phyloP scores from a whole-genome alignment of 2,888 invertebrate species.

The Metellina segmentata region DNA sequence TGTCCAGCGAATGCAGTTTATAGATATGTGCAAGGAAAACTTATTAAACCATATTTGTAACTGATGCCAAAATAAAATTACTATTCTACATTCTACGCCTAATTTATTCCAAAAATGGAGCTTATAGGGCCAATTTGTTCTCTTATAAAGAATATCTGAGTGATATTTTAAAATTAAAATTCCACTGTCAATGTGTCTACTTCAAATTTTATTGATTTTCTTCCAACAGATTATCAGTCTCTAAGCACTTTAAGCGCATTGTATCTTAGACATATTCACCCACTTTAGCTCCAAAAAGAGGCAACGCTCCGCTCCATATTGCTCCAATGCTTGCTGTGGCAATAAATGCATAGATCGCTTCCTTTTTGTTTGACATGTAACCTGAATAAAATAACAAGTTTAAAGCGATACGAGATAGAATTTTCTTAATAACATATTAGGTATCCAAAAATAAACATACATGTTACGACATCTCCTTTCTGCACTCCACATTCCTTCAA shows the following conservation, averaged over 20 bases:
- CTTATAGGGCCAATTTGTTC: too few relatives aligned
- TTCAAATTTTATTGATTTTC: background rate
- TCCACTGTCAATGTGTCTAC: too few relatives aligned
- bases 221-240: background rate
- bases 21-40: too few relatives aligned
- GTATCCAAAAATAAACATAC: slow-evolving; percentile 25
- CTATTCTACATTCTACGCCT: too few relatives aligned
- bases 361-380: slow-evolving; percentile 83
- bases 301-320: slow-evolving; percentile 83
- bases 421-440: background rate
- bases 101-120: too few relatives aligned
- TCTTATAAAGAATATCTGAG: too few relatives aligned
- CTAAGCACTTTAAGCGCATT: background rate
- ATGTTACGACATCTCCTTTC: slow-evolving; percentile 51
- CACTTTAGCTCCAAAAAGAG: slow-evolving; percentile 83
- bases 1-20: too few relatives aligned
- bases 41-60: too few relatives aligned
- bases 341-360: slow-evolving; percentile 83
- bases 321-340: slow-evolving; percentile 83
- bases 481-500: slow-evolving; percentile 83
- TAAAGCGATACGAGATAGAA: background rate
- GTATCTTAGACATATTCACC: slow-evolving; percentile 50
- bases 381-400: slow-evolving; percentile 78
- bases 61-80: too few relatives aligned
- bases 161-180: too few relatives aligned